A percentile compares a stretch with the other conserved stretches of the same genome.
phyloP scores from a whole-genome alignment of 64 coral and sea anemone genomes.

The Porites australiensis region DNA sequence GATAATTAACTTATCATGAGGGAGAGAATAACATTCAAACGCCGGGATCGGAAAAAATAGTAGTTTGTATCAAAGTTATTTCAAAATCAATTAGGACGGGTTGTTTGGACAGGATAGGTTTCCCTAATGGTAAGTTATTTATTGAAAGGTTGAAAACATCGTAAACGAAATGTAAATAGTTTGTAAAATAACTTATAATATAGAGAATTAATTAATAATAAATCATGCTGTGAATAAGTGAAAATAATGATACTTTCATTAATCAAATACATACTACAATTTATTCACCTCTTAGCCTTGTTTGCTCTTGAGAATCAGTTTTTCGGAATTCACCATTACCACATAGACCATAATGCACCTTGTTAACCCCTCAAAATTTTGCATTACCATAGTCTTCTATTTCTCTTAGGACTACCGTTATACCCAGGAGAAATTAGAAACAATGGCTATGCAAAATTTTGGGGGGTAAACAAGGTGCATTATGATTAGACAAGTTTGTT shows the following conservation, averaged over 20 bases:
- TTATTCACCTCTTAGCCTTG: not conserved
- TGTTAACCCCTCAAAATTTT: too few species aligned
- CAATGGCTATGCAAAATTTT: too few species aligned
- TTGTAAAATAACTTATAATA: not conserved
- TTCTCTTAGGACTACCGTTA: too few species aligned
- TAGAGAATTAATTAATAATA: not conserved
- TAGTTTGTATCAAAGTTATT: conserved; percentile 3
- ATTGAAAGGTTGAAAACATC: not conserved
- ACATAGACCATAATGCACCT: too few species aligned
- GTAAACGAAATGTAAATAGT: not conserved
- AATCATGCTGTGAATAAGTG: not conserved
- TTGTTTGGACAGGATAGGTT: not conserved
- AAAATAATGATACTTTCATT: conserved; percentile 3
- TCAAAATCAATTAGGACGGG: not conserved
- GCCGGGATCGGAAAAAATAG: not conserved
- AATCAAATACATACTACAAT: not conserved
- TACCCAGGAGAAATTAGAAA: too few species aligned
- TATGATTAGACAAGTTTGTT: too few species aligned
- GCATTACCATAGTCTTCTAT: too few species aligned
- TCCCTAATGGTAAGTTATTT: not conserved
- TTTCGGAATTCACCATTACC: too few species aligned
- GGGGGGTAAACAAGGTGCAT: too few species aligned
- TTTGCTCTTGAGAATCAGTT: too few species aligned
- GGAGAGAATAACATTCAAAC: not conserved
- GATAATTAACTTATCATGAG: too few species aligned